These are phyloP conservation scores for Ceratina calcarata DNA, from an alignment of 1,140 invertebrate genomes.

Conservation along the genomic window DNA sequence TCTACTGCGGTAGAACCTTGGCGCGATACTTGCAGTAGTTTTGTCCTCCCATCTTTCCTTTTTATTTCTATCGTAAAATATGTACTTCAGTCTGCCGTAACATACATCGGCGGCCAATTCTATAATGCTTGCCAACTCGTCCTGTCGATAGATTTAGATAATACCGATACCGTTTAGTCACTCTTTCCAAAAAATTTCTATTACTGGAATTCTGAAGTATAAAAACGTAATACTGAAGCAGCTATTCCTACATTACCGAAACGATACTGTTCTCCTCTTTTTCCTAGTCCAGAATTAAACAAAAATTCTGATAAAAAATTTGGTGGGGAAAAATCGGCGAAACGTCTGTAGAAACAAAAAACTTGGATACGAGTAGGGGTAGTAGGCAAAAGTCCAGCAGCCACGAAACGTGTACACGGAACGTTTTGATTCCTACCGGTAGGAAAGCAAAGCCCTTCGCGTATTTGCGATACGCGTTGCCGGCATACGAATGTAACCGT, in stretches of 20 bases:
- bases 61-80: not conserved
- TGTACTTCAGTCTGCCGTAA: not conserved
- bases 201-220: no score
- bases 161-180: not conserved
- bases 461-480: conserved; percentile 60
- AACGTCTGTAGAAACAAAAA: not conserved
- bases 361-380: not conserved
- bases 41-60: not conserved
- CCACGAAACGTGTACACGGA: conserved; percentile 55
- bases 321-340: not conserved
- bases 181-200: not conserved
- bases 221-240: no score
- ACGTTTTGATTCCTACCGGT: conserved; percentile 61
- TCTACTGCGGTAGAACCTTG: not conserved
- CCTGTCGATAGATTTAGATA: not conserved
- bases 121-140: not conserved
- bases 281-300: no score
- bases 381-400: not conserved
- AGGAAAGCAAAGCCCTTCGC: conserved; percentile 63
- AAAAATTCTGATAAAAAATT: no score
- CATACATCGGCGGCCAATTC: not conserved
- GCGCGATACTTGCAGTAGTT: not conserved
- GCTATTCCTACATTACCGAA: no score
- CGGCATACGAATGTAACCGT: conserved; percentile 65
- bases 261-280: no score